Base-by-base conservation (phyloP, 2,797 vertebrate genomes). In the Sebastes minor region DNA sequence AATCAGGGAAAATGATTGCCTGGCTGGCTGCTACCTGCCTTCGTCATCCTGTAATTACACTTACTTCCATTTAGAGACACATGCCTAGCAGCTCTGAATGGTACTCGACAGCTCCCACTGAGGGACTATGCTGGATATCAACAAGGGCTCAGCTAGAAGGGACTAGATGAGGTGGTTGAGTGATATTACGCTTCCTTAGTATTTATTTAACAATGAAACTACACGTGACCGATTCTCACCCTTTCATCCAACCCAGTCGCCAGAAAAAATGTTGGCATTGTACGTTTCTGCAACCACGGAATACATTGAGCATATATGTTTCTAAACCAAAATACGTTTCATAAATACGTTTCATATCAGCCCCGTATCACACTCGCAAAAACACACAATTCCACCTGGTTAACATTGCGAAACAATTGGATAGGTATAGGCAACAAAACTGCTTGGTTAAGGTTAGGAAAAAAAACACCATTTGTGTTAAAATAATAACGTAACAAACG, bases 1-100 rank as follows among this genome's bases (percentile, higher is more conserved):
- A 95, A 94, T 95, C 95, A 93, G 83, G 66, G 86, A 78, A 94
- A 94, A 91, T 94, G 93, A 95, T 95, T 95, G 93, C 91, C 92
- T 94, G 86, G 85, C 93, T 93, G 92, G 75, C 90, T 93, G 76
- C 89, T 94, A 93, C 92, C 95, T 92, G 90, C 88, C 90, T 86
- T 83, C 86, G 81, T 89, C 92, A 88, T 88, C 78, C 86, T 89
- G 90, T 95, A 95, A 96, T 96, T 95, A 94, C 93, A 88, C 87
- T 90, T 92, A 88, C 89, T 92, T 92, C 92, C 88, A 92, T 94
- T 95, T 94, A 92, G 86, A 93, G 85, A 89, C 81, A 81, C 87
- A 74, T 85, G 84, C 88, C 83, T 46, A 46, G 84, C 86, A 91
- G 91, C 86, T 88, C 81, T 80, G 89, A 88, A 76, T 84, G 86